Evolutionary conservation across 2,888 invertebrate genomes (phyloP), one percentile per base, ranked within the genome.

Genomic region (Syrphus vitripennis): DNA sequence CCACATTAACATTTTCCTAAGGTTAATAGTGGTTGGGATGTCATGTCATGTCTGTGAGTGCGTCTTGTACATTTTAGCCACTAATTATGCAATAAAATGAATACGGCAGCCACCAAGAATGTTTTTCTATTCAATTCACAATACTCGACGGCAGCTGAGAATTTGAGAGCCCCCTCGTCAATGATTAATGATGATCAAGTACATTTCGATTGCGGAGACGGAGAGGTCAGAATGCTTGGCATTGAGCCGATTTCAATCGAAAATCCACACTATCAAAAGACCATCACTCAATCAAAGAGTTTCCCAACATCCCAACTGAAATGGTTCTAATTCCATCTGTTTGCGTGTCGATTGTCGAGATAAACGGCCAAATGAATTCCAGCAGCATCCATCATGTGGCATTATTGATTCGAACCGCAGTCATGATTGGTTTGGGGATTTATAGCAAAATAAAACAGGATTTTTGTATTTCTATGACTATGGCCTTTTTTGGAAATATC

Each of bases 141-240:
- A 1, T 42, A 24, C 2, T 40, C 31, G 59, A 42, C 29, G 50
- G 29, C 75, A 75, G 84, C 67, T 76, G 71, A 37, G 26, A 48
- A 74, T 69, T 55, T 40, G 24, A 63, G 31, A 63, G 31, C 50
- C 67, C 16, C 24, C 16, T 34, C 45, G 37, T 37, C 67, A 10
- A 31, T 84, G 84, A 84, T 84, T 84, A 81, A 84, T 84, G 75
- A 81, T 81, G 76, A 61, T 67, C 84, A 72, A 84, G 71, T 81
- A 53, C 59, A 76, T 76, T 81, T 81, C 59, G 59, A 65, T 69
- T 19, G 48, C 71, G 53, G 29, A 21, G 42, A 81, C 67, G 59
- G 67, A 76, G 67, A 76, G 80, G 80, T 80, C 80, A 75, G 65
- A 48, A 69, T 70, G 9, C 37, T 79, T 53, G 40, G 72, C 53